Evolutionary conservation across 2,113 vertebrate species (phyloP), one percentile per base, ranked within the genome.

Genomic region (Callionymus lyra): DNA sequence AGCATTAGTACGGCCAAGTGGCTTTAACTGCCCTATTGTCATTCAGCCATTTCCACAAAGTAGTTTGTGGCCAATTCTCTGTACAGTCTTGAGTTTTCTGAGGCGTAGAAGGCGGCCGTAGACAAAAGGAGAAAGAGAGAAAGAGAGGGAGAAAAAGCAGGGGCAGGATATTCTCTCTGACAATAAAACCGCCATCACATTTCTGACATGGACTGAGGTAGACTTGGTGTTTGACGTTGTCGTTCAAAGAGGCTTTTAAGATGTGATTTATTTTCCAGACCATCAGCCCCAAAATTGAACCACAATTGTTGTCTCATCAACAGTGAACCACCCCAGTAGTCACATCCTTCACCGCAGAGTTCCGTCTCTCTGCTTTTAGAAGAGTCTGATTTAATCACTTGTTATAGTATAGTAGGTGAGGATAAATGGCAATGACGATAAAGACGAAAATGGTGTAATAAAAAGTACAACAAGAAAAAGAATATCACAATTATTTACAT

Each of bases 1-100:
- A 55, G 43, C 71, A 76, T 83, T 80, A 76, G 59, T 55, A 66
- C 42, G 59, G 72, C 68, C 70, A 70, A 72, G 64, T 59, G 53
- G 56, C 64, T 79, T 74, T 71, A 77, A 77, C 59, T 58, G 59
- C 63, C 50, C 59, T 46, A 57, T 68, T 75, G 67, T 83, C 65
- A 62, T 69, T 68, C 67, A 34, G 12, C 45, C 58, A 56, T 70
- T 78, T 70, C 71, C 55, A 46, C 31, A 51, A 59, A 71, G 63
- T 56, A 35, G 66, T 67, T 63, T 59, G 59, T 32, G 37, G 54
- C 40, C 45, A 37, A 50, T 61, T 67, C 49, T 65, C 63, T 67
- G 34, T 43, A 13, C 59, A 48, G 44, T 50, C 48, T 67, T 68
- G 47, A 53, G 52, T 71, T 67, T 79, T 68, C 34, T 13, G 16